Base-by-base conservation (phyloP, 2,797 vertebrate species). In the Rhinella marina region DNA sequence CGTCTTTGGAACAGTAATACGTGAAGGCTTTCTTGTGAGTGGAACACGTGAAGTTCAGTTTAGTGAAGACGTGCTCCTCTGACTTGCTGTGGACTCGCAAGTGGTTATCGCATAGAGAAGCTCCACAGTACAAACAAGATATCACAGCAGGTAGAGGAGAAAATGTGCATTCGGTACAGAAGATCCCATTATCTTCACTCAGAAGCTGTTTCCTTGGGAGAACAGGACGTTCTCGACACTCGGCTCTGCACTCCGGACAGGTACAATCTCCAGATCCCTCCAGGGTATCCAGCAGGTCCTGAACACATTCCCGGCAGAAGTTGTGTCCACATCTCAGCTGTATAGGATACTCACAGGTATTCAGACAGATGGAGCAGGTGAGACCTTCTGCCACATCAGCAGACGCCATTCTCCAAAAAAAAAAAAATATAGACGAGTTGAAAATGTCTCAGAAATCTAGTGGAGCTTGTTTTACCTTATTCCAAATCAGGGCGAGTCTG, bases 401-500 rank as follows among this genome's bases (percentile, higher is more conserved):
- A 41, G 72, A 85, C 23, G 83, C 84, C 84, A 85, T 85, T 5
- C 41, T 25, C 56, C 72, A 82, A 64, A 66, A 66, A 52, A 54
- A 7, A 59, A 61, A 64, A 11, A 7, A 11, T n/a, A n/a, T 64
- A 8, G 70, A 50, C 32, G 32, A 85, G 32, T n/a, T n/a, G n/a
- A 16, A 72, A 84, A 56, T 8, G 19, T 73, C 25, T 75, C 32
- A 77, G 54, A 27, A 76, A 85, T 85, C 83, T 48, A 61, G 83
- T 62, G n/a, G 32, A 85, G 83, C 83, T 76, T 50, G 83, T 85
- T 85, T 85, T 61, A 62, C 72, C 41, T 27, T 84, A 75, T 84
- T 85, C 83, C 83, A 62, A 76, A 27, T 85, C 23, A 21, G 83
- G 83, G 83, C 61, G 72, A 85, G 83, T 77, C 83, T 77, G 29